A percentile compares a stretch with the other conserved stretches of the same genome.
Evolutionary conservation across 2,888 invertebrate species (phyloP).

Genomic region (Lumbricus terrestris): DNA sequence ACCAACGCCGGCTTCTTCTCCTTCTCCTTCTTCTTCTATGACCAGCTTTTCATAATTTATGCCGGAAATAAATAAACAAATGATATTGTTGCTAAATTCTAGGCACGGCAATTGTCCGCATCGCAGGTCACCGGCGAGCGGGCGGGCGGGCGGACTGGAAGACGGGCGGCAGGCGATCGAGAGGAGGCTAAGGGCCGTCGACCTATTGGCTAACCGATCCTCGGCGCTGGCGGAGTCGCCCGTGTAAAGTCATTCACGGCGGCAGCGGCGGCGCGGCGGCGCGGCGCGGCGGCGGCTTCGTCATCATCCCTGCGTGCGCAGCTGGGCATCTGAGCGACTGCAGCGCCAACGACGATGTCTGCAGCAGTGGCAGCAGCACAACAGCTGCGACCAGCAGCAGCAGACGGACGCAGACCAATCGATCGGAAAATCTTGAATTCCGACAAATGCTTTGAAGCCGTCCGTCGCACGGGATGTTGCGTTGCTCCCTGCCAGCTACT

Average conservation of each 20-base stretch:
- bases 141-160: neutral
- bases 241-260: neutral
- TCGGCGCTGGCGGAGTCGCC: neutral
- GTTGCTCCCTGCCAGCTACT: no score
- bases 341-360: no score
- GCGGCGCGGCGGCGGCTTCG: neutral
- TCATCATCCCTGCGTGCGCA: neutral
- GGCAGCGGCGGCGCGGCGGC: no score
- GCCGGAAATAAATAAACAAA: neutral
- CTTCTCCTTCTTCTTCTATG: no score
- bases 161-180: no score
- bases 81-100: slow-evolving; percentile 3
- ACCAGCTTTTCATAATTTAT: neutral
- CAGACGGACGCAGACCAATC: neutral
- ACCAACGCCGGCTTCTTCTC: no score
- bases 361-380: slow-evolving; percentile 3
- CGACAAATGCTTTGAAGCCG: neutral
- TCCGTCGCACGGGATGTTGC: neutral
- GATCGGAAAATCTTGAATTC: neutral
- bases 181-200: neutral
- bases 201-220: neutral
- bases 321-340: no score
- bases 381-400: neutral
- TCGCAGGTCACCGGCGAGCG: neutral
- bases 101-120: neutral